These are phyloP conservation scores for Onychorhynchus coronatus DNA, from an alignment of 2,113 vertebrate genomes.

Conservation along the genomic window DNA sequence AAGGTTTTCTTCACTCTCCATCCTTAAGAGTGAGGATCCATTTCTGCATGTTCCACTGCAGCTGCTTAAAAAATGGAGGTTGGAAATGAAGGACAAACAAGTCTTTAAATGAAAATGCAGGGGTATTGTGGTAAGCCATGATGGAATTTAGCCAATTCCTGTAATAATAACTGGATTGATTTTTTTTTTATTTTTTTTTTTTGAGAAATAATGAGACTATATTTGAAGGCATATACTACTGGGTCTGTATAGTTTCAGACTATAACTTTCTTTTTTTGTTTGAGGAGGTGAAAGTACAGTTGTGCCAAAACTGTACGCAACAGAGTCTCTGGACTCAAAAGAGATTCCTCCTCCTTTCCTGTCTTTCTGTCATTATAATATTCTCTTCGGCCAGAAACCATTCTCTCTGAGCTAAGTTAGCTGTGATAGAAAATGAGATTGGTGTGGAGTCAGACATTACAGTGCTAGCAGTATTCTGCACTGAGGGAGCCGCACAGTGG, in stretches of 20 bases:
- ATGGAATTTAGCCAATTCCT: background rate
- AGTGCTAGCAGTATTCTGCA: background rate
- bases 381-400: background rate
- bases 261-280: background rate
- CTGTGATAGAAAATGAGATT: background rate
- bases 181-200: background rate
- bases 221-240: background rate
- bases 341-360: background rate
- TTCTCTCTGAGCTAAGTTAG: background rate
- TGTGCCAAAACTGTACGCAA: background rate
- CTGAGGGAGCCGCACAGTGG: too few relatives aligned
- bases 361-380: background rate
- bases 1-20: background rate
- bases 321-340: background rate
- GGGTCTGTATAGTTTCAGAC: background rate
- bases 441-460: background rate
- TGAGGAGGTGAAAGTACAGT: background rate
- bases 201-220: background rate
- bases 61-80: background rate
- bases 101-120: background rate
- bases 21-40: background rate
- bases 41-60: background rate
- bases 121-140: background rate
- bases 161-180: background rate
- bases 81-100: background rate